Base-by-base conservation (phyloP, 1,140 invertebrate species). In the Drosophila mayri region DNA sequence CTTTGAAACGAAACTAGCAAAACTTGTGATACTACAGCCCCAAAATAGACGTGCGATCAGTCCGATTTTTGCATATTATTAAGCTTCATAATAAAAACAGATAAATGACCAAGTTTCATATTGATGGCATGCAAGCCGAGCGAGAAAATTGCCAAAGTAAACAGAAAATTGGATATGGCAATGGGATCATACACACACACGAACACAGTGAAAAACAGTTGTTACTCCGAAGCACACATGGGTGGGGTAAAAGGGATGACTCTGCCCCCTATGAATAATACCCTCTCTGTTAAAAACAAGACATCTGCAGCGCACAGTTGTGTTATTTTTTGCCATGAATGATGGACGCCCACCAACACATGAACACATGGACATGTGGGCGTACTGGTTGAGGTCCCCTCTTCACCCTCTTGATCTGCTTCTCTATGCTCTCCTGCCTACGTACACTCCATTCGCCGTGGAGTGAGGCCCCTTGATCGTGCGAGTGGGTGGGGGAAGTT, bases 311-410 rank as follows among this genome's bases (percentile, higher is more conserved):
- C 25, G 10, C 22, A 50, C 28, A 67, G 37, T 30, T 35, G 32
- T 54, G 20, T 54, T 54, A 54, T 54, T 54, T 54, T 65, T 49
- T 22, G 38, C 65, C 35, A 40, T 35, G 60, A 46, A 35, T 25
- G 61, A 54, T 20, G 32, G 47, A 67, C 63, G 66, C 66, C 66
- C 66, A 70, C 66, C 38, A 54, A 67, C 66, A 70, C 65, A 64
- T 67, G 62, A 63, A 35, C 46, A 38, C 35, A 55, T 25, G 40
- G 63, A 40, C 63, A 60, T 72, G 66, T 72, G 68, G 66, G 66
- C 41, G 70, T 72, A 60, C 66, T 72, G 37, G 67, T 72, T 60
- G 14, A 8, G 28, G 7, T n/a, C 35, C 22, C 43, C 28, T 25
- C 25, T 25, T 25, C 25, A 14, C 54, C 61, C 40, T 20, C 32